These are phyloP conservation scores for Ichneumoninae sp. DNA, from an alignment of 2,888 invertebrate genomes.

Conservation along the genomic window DNA sequence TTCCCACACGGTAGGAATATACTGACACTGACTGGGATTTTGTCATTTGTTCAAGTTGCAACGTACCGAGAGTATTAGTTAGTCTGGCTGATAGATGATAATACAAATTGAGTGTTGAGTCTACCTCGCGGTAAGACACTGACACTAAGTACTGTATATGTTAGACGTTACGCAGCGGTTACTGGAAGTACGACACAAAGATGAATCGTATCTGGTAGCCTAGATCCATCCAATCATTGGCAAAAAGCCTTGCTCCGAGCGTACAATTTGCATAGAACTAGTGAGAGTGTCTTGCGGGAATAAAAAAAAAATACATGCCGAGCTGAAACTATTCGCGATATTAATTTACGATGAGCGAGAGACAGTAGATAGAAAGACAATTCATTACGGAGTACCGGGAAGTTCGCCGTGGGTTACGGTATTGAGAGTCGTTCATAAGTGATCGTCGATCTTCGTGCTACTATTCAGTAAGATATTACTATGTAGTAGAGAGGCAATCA, in stretches of 20 bases:
- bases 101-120: constrained; percentile 54
- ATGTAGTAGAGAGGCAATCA: constrained; percentile 55
- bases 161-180: constrained; percentile 16
- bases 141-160: constrained; percentile 7
- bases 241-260: constrained; percentile 50
- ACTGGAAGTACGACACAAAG: constrained; percentile 53
- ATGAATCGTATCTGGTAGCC: constrained; percentile 63
- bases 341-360: constrained; percentile 56
- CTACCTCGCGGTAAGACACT: constrained; percentile 6
- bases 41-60: constrained; percentile 29
- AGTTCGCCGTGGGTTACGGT: constrained; percentile 27
- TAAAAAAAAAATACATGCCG: neutral
- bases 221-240: constrained; percentile 56
- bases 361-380: constrained; percentile 39
- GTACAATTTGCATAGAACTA: constrained; percentile 54
- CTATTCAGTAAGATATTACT: constrained; percentile 9
- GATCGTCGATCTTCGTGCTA: constrained; percentile 42
- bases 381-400: constrained; percentile 61
- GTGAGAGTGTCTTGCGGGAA: constrained; percentile 18
- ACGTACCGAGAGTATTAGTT: constrained; percentile 1
- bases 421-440: constrained; percentile 55
- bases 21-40: constrained; percentile 10
- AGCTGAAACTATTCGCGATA: constrained; percentile 17
- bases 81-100: constrained; percentile 37
- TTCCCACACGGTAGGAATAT: constrained; percentile 18